Percentiles rank a stretch among this genome's conserved stretches.
These are phyloP conservation scores for Hippocampus comes DNA, from an alignment of 2,113 vertebrate genomes.

Conservation along the genomic window DNA sequence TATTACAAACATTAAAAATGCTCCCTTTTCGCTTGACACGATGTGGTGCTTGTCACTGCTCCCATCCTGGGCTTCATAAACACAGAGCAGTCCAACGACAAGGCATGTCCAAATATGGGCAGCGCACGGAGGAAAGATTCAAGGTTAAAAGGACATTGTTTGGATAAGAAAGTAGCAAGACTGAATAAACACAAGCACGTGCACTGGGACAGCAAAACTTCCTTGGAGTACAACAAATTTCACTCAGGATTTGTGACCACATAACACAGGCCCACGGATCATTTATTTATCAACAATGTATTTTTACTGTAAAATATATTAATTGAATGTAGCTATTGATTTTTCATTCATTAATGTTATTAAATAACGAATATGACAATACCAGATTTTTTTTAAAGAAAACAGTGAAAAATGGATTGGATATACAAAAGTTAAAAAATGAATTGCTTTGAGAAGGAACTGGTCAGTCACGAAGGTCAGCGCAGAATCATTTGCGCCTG, in stretches of 20 bases:
- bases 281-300: no score
- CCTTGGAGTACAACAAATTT: slow-evolving; percentile 14
- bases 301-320: no score
- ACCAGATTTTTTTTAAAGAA: no score
- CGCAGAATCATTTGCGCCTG: no score
- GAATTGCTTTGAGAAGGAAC: no score
- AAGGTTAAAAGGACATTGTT: slow-evolving; percentile 21
- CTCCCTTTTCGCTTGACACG: slow-evolving; percentile 13
- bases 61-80: slow-evolving; percentile 49
- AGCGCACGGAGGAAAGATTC: slow-evolving; percentile 21
- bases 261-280: no score
- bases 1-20: not conserved
- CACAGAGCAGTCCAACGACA: slow-evolving; percentile 47
- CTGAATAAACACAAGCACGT: slow-evolving; percentile 34
- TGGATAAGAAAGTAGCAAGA: slow-evolving; percentile 22
- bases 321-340: no score
- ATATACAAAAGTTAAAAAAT: no score
- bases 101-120: slow-evolving; percentile 56
- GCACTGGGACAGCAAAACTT: slow-evolving; percentile 4
- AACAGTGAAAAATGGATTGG: no score
- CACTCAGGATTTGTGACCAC: not conserved
- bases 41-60: slow-evolving; percentile 18
- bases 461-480: no score
- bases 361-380: no score
- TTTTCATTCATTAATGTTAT: no score